Percentiles rank a stretch among this genome's conserved stretches.
Evolutionary conservation across 1,140 invertebrate genomes (phyloP).

Genomic region (Zaprionus camerounensis): DNA sequence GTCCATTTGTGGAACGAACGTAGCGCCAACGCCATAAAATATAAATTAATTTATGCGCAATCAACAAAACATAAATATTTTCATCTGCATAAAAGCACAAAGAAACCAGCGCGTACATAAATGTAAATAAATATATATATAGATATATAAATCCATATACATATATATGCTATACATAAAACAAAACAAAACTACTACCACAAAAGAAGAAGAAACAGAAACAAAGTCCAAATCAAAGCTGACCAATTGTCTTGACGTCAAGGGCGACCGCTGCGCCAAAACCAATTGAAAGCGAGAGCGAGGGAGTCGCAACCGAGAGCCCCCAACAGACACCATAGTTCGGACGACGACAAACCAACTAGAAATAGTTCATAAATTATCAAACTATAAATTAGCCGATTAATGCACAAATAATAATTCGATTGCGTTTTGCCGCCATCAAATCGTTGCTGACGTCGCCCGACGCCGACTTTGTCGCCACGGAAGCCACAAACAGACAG

Average conservation of each 20-base stretch:
- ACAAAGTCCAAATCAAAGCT: slow-evolving; percentile 49
- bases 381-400: slow-evolving; percentile 82
- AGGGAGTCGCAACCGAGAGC: slow-evolving; percentile 48
- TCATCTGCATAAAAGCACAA: slow-evolving; percentile 81
- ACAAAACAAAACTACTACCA: slow-evolving; percentile 28
- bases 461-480: slow-evolving; percentile 53
- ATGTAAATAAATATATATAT: slow-evolving; percentile 66
- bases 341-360: slow-evolving; percentile 45
- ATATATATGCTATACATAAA: slow-evolving; percentile 17
- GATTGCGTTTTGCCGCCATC: slow-evolving; percentile 75
- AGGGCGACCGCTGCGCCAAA: slow-evolving; percentile 63
- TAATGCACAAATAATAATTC: slow-evolving; percentile 80
- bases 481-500: slow-evolving; percentile 26
- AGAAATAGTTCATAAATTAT: slow-evolving; percentile 81
- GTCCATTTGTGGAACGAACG: slow-evolving; percentile 78
- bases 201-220: slow-evolving; percentile 10
- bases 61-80: slow-evolving; percentile 83
- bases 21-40: slow-evolving; percentile 82
- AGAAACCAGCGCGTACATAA: slow-evolving; percentile 67
- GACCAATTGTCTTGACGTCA: slow-evolving; percentile 71
- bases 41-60: slow-evolving; percentile 83
- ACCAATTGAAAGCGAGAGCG: slow-evolving; percentile 77
- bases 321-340: not conserved
- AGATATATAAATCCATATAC: slow-evolving; percentile 45
- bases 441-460: not conserved